Percentiles rank a stretch among this genome's conserved stretches.
Conservation (phyloP, 2,888 invertebrate species). For the Tricholauxania praeusta region DNA sequence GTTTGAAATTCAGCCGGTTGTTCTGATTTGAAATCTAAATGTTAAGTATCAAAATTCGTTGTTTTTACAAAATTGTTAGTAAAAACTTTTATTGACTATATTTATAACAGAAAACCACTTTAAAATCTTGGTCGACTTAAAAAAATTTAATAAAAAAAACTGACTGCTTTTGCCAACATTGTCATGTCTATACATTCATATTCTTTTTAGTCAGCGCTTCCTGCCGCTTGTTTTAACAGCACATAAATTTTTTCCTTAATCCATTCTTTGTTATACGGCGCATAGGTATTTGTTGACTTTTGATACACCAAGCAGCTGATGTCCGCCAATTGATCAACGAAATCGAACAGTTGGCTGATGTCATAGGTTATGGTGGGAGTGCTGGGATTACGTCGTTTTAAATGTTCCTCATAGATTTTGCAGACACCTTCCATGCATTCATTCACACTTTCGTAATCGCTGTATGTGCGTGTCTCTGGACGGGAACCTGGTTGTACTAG, state of each 20-base stretch:
- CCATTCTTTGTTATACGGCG: slow-evolving; percentile 99
- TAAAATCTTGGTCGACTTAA: too few relatives aligned
- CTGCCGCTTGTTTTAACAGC: slow-evolving; percentile 90
- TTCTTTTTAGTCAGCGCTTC: slow-evolving; percentile 58
- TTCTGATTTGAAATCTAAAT: too few relatives aligned
- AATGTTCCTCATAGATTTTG: slow-evolving; percentile 98
- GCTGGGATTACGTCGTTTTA: slow-evolving; percentile 94
- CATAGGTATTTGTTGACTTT: slow-evolving; percentile 94
- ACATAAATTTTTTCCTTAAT: slow-evolving; percentile 99
- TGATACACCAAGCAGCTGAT: slow-evolving; percentile 96
- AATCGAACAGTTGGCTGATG: slow-evolving; percentile 97
- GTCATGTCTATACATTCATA: too few relatives aligned
- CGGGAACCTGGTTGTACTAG: slow-evolving; percentile 93
- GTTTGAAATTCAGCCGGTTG: too few relatives aligned
- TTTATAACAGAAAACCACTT: too few relatives aligned
- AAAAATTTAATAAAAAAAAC: too few relatives aligned
- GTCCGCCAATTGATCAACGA: slow-evolving; percentile 95
- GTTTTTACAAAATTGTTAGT: too few relatives aligned
- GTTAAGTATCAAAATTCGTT: too few relatives aligned
- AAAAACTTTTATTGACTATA: too few relatives aligned
- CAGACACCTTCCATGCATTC: slow-evolving; percentile 99
- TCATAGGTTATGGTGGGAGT: slow-evolving; percentile 98
- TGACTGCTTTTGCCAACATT: too few relatives aligned
- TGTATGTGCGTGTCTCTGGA: slow-evolving; percentile 97
- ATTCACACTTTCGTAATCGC: slow-evolving; percentile 97